These are phyloP conservation scores for Agonopterix subpropinquella DNA, from an alignment of 2,888 invertebrate genomes.

Conservation along the genomic window DNA sequence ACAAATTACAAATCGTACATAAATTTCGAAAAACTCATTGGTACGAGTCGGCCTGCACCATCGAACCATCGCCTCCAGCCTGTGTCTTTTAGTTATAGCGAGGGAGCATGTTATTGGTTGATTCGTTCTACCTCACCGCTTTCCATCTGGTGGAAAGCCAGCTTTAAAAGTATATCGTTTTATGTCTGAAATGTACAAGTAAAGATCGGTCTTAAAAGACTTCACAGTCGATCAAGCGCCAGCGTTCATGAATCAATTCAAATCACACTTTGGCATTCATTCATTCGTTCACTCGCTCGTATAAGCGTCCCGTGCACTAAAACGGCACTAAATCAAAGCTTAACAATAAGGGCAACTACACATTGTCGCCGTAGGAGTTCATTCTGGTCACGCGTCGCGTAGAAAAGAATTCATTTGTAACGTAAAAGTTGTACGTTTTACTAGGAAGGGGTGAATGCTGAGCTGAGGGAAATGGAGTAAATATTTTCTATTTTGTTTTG, in stretches of 20 bases:
- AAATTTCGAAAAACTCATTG: no score
- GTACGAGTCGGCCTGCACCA: no score
- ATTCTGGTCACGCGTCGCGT: conserved; percentile 3
- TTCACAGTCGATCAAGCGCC: neutral
- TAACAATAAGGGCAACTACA: neutral
- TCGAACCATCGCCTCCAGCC: no score
- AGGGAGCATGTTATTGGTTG: no score
- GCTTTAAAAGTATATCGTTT: no score
- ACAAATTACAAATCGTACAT: no score
- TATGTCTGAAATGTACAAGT: no score
- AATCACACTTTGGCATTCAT: neutral
- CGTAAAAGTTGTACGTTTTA: conserved; percentile 1
- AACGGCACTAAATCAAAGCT: neutral
- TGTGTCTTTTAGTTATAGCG: no score
- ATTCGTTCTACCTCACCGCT: no score
- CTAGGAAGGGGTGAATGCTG: neutral
- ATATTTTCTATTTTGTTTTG: no score
- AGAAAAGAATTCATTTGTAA: conserved; percentile 6
- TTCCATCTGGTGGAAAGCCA: no score
- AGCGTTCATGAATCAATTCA: neutral
- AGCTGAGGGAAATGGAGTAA: neutral
- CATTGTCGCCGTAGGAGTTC: neutral
- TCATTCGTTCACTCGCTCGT: neutral
- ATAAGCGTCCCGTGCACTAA: neutral
- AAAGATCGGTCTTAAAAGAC: no score